Base-by-base conservation (phyloP, 2,888 invertebrate genomes). In the Eupelmus urozonus region DNA sequence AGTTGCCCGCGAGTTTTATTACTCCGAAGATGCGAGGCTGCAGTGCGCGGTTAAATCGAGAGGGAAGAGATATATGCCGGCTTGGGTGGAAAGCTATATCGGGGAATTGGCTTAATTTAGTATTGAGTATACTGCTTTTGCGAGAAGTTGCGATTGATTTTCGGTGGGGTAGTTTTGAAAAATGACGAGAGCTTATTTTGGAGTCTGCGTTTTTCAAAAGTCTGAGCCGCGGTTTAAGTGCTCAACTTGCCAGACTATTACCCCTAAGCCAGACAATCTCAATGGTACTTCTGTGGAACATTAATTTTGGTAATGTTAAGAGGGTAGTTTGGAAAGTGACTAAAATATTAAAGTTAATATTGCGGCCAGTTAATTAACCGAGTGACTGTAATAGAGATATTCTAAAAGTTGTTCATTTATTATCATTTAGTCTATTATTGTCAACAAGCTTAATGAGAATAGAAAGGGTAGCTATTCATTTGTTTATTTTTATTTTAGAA, bases 41-140 rank as follows among this genome's bases (percentile, higher is more conserved):
- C n/a, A n/a, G n/a, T 11, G 51, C 45, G 45, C 51, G 42, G 71
- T 69, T 77, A 79, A 75, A 62, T 67, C 71, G 75, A 75, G 63
- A 45, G 74, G 20, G 74, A 69, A 16, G 45, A 66, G 25, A 49
- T 49, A 49, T 49, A 13, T 49, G 11, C 7, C 2, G n/a, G 11
- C 16, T 49, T n/a, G 49, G 16, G 34, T 34, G 13, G 49, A n/a
- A 49, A 49, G 16, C 13, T 49, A 49, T n/a, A n/a, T n/a, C n/a
- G n/a, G n/a, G n/a, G n/a, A n/a, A n/a, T n/a, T n/a, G n/a, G n/a
- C n/a, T n/a, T n/a, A 49, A 11, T 11, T 49, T 49, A 34, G 3
- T 34, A n/a, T 34, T 34, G 9, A 34, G 3, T 34, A 34, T 34
- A 5, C 34, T 34, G 3, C 9, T 34, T 34, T 34, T 34, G 3